phyloP scores from a whole-genome alignment of 1,140 invertebrate genomes.

The Lasioglossum albipes region DNA sequence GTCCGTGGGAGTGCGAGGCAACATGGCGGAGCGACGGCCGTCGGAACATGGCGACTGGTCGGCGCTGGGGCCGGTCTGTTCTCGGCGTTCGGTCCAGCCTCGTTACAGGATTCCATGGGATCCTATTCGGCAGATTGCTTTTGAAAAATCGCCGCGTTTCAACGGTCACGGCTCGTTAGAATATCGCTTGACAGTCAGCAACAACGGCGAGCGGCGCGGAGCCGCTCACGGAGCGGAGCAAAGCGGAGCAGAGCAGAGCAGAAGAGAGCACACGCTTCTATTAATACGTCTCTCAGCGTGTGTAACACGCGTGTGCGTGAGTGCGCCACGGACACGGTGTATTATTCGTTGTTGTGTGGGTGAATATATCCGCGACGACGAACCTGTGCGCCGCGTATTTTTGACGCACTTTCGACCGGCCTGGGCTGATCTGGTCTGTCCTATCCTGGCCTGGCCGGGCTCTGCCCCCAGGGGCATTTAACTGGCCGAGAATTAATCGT shows the following conservation, averaged over 20 bases:
- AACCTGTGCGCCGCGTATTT: constrained; percentile 59
- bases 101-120: constrained; percentile 57
- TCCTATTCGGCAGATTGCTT: constrained; percentile 66
- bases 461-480: constrained; percentile 61
- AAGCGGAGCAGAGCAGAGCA: constrained; percentile 6
- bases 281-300: constrained; percentile 67
- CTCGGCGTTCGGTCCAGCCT: constrained; percentile 28
- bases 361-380: neutral
- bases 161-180: constrained; percentile 75
- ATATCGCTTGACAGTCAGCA: constrained; percentile 69
- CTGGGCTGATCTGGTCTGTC: neutral
- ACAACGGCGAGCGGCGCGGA: constrained; percentile 49
- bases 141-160: constrained; percentile 77
- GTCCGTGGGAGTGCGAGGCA: constrained; percentile 4
- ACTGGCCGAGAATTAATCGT: constrained; percentile 76
- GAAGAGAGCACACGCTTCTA: constrained; percentile 61
- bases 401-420: constrained; percentile 65
- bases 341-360: neutral
- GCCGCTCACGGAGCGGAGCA: constrained; percentile 19
- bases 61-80: constrained; percentile 72
- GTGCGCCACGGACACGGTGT: too few species aligned
- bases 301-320: neutral
- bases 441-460: too few species aligned
- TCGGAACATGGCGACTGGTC: constrained; percentile 65
- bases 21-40: neutral